Evolutionary conservation across 2,113 vertebrate species (phyloP).

Genomic region (Myotis lucifugus): DNA sequence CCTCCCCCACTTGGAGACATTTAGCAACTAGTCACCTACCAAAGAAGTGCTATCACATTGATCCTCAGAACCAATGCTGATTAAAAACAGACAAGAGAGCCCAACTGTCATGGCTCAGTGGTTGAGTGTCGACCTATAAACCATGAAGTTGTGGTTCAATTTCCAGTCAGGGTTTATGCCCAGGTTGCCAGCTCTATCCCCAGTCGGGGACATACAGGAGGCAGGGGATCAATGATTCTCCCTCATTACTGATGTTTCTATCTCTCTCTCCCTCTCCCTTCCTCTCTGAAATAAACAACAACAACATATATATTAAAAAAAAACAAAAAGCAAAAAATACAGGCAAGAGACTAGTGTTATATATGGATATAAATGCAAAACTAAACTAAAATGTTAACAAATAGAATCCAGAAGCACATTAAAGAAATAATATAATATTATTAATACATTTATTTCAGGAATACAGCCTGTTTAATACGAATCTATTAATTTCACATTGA

Average conservation of each 20-base stretch:
- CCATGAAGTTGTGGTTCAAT: no score
- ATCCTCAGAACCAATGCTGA: background rate
- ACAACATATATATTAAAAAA: no score
- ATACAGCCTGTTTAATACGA: background rate
- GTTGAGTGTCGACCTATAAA: no score
- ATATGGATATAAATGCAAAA: background rate
- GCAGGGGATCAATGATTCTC: no score
- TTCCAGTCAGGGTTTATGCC: no score
- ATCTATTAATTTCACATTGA: background rate
- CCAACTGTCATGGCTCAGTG: no score
- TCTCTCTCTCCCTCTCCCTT: no score
- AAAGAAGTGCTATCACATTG: background rate
- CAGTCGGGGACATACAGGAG: no score
- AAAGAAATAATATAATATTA: background rate
- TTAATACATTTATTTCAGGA: background rate
- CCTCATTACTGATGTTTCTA: no score
- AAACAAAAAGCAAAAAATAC: background rate
- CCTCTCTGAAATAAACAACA: no score
- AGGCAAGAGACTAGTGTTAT: background rate
- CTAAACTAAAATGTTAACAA: background rate
- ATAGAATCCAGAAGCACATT: background rate
- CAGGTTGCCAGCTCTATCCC: no score
- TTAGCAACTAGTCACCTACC: background rate
- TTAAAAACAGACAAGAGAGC: background rate
- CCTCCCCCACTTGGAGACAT: background rate